A percentile compares a stretch with the other conserved stretches of the same genome.
Conservation (phyloP, 1,140 invertebrate species). For the Coptotermes formosanus region DNA sequence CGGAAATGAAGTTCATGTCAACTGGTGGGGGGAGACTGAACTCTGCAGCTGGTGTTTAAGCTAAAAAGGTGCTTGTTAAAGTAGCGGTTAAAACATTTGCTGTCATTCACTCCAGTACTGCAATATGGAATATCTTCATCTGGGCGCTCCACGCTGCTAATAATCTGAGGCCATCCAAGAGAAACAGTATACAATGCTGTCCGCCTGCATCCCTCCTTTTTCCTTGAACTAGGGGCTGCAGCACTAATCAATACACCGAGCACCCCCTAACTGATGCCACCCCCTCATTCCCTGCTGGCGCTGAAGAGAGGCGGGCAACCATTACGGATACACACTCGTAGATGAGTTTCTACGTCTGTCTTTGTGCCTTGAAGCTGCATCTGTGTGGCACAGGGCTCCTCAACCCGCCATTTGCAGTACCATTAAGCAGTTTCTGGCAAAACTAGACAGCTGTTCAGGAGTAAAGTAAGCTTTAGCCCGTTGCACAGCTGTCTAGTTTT, state of each 20-base stretch:
- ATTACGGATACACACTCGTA: neutral
- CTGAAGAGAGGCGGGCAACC: neutral
- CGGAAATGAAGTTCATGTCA: no score
- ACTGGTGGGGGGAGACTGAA: no score
- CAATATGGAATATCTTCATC: neutral
- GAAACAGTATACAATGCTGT: neutral
- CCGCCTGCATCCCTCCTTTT: neutral
- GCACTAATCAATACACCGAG: conserved; percentile 4
- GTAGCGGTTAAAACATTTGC: no score
- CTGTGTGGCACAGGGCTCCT: neutral
- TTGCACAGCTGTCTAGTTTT: no score
- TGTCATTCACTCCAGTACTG: no score
- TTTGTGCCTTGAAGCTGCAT: neutral
- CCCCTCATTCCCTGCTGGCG: neutral
- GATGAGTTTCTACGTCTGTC: conserved; percentile 5
- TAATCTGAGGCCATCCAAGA: neutral
- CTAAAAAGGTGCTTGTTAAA: no score
- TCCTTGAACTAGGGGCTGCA: neutral
- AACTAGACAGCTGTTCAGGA: no score
- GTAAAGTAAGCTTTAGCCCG: no score
- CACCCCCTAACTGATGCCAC: neutral
- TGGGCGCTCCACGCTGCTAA: neutral
- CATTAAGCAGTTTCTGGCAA: no score
- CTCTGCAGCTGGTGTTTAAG: no score
- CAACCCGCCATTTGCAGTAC: neutral